Base-by-base conservation (phyloP, 2,888 invertebrate species). In the Drosophila diplacantha region DNA sequence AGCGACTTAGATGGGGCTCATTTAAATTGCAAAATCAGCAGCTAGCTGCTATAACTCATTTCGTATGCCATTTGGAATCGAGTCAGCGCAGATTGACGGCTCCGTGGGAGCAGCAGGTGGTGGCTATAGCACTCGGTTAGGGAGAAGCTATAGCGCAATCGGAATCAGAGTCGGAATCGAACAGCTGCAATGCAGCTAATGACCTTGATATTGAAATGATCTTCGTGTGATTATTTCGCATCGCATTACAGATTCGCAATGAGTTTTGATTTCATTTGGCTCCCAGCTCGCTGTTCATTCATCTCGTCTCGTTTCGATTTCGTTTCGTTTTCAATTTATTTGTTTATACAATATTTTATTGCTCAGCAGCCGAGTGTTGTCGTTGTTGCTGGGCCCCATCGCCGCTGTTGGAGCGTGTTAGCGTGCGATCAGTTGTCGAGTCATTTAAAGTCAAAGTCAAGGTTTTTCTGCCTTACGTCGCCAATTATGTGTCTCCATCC, bases 381-480 rank as follows among this genome's bases (percentile, higher is more conserved):
- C 37, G 38, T 22, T 47, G 31, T 22, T 47, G 57, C 37, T 50
- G 49, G 32, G 18, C 44, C 41, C 41, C 57, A 53, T 32, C 55
- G 35, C 43, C 52, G 49, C 47, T 69, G 51, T 57, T 74, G 68
- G 59, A 67, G 64, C 47, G 59, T 69, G 63, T 50, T 68, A 61
- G 73, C 69, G 60, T 63, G 69, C 67, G 51, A 66, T 50, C 68
- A 43, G 53, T 61, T 55, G 69, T 54, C 79, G 84, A 87, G 88
- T 88, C 87, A 88, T 75, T 85, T 86, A 84, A 88, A 88, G 88
- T 88, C 88, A 88, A 88, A 88, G 88, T 88, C 88, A 88, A 88
- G 88, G 88, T 85, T 86, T 84, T 84, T 74, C 78, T 83, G 85
- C 86, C 83, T 86, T 79, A 83, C 82, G 81, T 83, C 81, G 78